Base-by-base conservation (phyloP, 2,113 vertebrate genomes). In the Tichodroma muraria region DNA sequence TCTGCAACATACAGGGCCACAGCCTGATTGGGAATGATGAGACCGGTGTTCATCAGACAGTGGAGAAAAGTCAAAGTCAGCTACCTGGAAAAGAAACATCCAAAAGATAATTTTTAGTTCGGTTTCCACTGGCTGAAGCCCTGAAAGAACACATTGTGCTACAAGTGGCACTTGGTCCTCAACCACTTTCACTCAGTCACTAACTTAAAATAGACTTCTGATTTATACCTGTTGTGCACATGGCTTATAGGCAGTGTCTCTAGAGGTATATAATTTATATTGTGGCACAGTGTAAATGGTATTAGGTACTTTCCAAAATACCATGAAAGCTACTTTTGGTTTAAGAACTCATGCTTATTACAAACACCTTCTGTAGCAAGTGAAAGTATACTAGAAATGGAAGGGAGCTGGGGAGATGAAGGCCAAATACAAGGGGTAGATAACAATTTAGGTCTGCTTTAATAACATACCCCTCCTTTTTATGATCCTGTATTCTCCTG, bases 21-120 rank as follows among this genome's bases (percentile, higher is more conserved):
- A 98, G 89, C 91, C 79, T 56, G 85, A 80, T 61, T 83, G 63
- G 1, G 85, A 57, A 28, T 83, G 87, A 23, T 96, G 73, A 53
- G 93, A 47, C 20, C 68, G 70, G 73, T 66, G 97, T 89, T 93
- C 96, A 69, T 97, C 96, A 82, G 97, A 95, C 47, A 95, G 69
- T 15, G 97, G 97, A 90, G 96, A 97, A 85, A 98, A 98, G 95
- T 98, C 97, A 56, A 97, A 98, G 90, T 98, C 98, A 71, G 97
- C 97, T 78, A 97, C 96, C 97, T 97, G 93, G 35, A 80, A 83
- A 89, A 81, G 35, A 13, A 95, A 88, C 13, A 89, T 31, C 54
- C 78, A 37, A 84, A 45, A 93, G 28, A 73, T 30, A 0, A 37
- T 8, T 91, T 80, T 80, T 57, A 88, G 35, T 71, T 72, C 9